Evolutionary conservation across 2,888 invertebrate species (phyloP).

Genomic region (Mythimna pallens): DNA sequence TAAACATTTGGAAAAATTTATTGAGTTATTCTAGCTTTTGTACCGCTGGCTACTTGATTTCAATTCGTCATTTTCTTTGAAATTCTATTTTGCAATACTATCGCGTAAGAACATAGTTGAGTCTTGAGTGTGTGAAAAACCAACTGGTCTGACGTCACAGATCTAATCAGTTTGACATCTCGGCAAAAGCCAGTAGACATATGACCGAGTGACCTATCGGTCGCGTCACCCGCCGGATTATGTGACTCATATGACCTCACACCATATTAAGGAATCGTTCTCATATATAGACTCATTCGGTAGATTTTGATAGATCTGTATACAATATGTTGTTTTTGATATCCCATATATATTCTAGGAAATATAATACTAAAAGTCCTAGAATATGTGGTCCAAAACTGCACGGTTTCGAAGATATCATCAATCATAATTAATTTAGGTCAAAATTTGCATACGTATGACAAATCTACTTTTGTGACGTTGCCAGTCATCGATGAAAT

Average conservation of each 20-base stretch:
- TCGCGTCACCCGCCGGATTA: conserved; percentile 40
- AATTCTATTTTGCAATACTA: background rate
- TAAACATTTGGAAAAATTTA: background rate
- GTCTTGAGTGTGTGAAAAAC: background rate
- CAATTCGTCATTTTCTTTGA: background rate
- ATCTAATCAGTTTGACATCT: conserved; percentile 50
- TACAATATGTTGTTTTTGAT: too few species aligned
- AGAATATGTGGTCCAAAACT: too few species aligned
- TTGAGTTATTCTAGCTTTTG: background rate
- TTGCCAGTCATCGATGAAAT: too few species aligned
- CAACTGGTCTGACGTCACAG: conserved; percentile 21
- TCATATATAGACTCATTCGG: background rate
- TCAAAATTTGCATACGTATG: too few species aligned
- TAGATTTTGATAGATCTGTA: background rate
- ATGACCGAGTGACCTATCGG: conserved; percentile 60
- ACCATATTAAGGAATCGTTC: conserved; percentile 33
- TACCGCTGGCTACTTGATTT: background rate
- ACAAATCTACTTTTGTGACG: too few species aligned
- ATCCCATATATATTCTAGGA: too few species aligned
- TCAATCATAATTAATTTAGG: too few species aligned
- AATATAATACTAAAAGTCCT: too few species aligned
- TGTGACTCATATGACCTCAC: conserved; percentile 55
- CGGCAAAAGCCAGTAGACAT: conserved; percentile 59
- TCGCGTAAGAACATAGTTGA: background rate
- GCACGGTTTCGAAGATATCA: too few species aligned